A percentile compares a stretch with the other conserved stretches of the same genome.
Conservation (phyloP, 35 echinoderm and acorn worm species). For the Patiria miniata region DNA sequence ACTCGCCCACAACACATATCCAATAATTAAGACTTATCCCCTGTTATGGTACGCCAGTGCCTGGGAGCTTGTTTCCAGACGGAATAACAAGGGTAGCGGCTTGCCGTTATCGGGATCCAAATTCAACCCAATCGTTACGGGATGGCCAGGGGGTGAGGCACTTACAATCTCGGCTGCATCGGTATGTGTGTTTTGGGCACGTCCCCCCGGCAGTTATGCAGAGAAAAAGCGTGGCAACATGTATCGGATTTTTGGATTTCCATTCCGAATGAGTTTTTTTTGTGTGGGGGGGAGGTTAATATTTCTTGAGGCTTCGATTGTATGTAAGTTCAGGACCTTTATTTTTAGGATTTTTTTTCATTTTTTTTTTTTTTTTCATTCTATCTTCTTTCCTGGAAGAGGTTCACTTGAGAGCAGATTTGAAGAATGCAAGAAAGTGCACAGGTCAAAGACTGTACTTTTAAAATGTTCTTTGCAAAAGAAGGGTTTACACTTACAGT, state of each 20-base stretch:
- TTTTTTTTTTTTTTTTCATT: too few relatives aligned
- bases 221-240: background rate
- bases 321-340: background rate
- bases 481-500: too few relatives aligned
- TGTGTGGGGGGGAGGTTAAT: background rate
- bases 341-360: background rate
- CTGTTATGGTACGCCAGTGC: constrained; percentile 14
- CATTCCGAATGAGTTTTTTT: constrained; percentile 14
- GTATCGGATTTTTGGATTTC: background rate
- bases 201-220: background rate
- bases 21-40: constrained; percentile 28
- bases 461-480: too few relatives aligned
- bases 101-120: background rate
- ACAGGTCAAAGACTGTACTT: too few relatives aligned
- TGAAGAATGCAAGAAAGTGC: too few relatives aligned
- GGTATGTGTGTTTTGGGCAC: constrained; percentile 21
- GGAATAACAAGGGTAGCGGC: constrained; percentile 4
- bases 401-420: too few relatives aligned
- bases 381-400: too few relatives aligned
- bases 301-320: background rate
- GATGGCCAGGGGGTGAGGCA: background rate
- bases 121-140: constrained; percentile 17
- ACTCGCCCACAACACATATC: constrained; percentile 6
- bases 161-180: constrained; percentile 29
- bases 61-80: background rate